Percentiles rank a stretch among this genome's conserved stretches.
Conservation (phyloP, 2,797 vertebrate genomes). For the Microctenopoma steveboyesi region DNA sequence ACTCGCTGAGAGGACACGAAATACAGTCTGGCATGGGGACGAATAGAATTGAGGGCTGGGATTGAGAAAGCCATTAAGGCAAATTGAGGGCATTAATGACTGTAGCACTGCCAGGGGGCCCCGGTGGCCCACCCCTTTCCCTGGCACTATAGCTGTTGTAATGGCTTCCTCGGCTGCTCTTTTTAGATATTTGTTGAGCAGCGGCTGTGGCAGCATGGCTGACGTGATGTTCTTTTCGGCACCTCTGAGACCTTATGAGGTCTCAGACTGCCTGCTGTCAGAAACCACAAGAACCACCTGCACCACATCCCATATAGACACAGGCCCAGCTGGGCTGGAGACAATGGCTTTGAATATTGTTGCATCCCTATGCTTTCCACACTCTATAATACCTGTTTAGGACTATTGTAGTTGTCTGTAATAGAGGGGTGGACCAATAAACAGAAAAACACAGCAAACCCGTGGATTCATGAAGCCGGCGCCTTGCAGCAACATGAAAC, state of each 20-base stretch:
- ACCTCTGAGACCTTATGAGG: conserved; percentile 55
- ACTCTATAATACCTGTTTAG: not conserved
- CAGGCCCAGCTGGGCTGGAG: conserved; percentile 12
- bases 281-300: conserved; percentile 55
- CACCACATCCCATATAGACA: not conserved
- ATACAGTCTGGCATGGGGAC: conserved; percentile 73
- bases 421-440: conserved; percentile 17
- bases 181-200: conserved; percentile 49
- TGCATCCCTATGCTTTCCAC: not conserved
- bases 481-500: conserved; percentile 41
- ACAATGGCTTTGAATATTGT: conserved; percentile 2
- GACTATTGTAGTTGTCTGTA: conserved; percentile 6
- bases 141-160: conserved; percentile 66
- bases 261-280: conserved; percentile 48
- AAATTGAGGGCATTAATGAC: conserved; percentile 88
- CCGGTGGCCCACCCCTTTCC: conserved; percentile 65
- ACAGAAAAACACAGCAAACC: conserved; percentile 27
- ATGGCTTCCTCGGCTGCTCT: conserved; percentile 70
- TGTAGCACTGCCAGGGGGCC: conserved; percentile 77
- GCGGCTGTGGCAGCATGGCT: conserved; percentile 31
- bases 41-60: conserved; percentile 72
- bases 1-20: conserved; percentile 76
- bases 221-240: conserved; percentile 56
- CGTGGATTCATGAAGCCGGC: conserved; percentile 35
- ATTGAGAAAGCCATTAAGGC: conserved; percentile 85